phyloP scores from a whole-genome alignment of 2,113 vertebrate genomes.

The Dicrurus megarhynchus region DNA sequence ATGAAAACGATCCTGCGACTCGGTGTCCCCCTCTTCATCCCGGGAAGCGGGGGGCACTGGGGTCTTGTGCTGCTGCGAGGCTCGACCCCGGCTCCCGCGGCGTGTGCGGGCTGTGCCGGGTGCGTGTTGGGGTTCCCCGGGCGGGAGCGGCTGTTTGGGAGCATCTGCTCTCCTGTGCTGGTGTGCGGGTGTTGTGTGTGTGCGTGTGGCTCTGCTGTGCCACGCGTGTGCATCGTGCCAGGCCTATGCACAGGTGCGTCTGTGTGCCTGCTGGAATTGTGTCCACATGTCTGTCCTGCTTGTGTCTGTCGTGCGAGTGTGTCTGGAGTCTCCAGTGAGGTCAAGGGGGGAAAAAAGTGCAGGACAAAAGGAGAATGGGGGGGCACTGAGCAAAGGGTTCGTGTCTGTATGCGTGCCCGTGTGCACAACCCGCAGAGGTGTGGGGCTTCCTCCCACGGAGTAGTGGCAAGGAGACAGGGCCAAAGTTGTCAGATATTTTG shows the following conservation, averaged over 20 bases:
- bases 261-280: neutral
- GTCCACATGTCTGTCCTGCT: too few species aligned
- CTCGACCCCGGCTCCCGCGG: neutral
- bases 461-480: rapidly evolving
- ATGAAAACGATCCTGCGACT: rapidly evolving
- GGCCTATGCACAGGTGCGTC: rapidly evolving
- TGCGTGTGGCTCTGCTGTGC: neutral
- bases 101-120: neutral
- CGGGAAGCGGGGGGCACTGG: rapidly evolving
- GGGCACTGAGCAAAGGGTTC: neutral
- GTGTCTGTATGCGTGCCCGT: rapidly evolving
- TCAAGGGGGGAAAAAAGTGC: neutral
- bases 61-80: neutral
- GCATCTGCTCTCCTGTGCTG: neutral
- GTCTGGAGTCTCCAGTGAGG: neutral
- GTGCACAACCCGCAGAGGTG: rapidly evolving
- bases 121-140: rapidly evolving
- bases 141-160: neutral
- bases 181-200: neutral
- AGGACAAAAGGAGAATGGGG: rapidly evolving
- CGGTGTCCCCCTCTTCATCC: rapidly evolving
- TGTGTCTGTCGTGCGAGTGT: neutral
- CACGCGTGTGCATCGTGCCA: neutral
- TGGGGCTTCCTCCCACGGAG: neutral
- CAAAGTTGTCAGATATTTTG: neutral